A percentile compares a stretch with the other conserved stretches of the same genome.
Conservation (phyloP, 2,113 vertebrate genomes). For the Ceyx cyanopectus region DNA sequence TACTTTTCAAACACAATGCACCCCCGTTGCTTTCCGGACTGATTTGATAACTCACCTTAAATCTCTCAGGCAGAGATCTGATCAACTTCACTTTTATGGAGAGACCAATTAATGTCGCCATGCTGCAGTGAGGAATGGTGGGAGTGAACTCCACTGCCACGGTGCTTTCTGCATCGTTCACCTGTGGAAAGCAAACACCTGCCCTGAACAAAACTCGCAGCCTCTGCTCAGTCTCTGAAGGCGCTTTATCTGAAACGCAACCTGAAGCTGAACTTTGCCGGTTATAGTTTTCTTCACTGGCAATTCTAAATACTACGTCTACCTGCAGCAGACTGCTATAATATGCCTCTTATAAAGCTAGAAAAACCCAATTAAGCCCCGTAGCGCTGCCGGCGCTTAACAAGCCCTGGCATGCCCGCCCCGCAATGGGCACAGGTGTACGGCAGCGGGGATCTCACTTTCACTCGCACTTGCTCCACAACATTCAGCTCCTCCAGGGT, state of each 20-base stretch:
- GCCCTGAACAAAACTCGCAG: fast-evolving
- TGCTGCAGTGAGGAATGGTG: conserved; percentile 98
- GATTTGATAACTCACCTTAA: conserved; percentile 82
- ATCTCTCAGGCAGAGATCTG: conserved; percentile 90
- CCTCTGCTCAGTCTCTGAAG: neutral
- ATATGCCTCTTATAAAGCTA: fast-evolving
- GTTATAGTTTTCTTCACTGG: fast-evolving
- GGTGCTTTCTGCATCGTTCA: conserved; percentile 83
- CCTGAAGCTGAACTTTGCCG: neutral
- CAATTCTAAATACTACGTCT: fast-evolving
- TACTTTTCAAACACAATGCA: neutral
- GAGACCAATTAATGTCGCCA: conserved; percentile 95
- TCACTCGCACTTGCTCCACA: conserved; percentile 89
- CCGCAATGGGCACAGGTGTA: too few relatives aligned
- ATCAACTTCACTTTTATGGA: conserved; percentile 98
- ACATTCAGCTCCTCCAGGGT: conserved; percentile 95
- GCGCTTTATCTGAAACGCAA: fast-evolving
- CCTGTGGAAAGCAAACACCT: conserved; percentile 72
- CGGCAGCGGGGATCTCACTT: conserved; percentile 66
- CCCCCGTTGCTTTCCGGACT: neutral
- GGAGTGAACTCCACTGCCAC: conserved; percentile 92
- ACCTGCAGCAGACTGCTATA: fast-evolving
- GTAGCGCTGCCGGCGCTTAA: too few relatives aligned
- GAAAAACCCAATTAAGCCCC: fast-evolving
- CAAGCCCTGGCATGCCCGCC: neutral